Evolutionary conservation across 2,797 vertebrate genomes (phyloP), one percentile per base, ranked within the genome.

Genomic region (Myiotriccus ornatus): DNA sequence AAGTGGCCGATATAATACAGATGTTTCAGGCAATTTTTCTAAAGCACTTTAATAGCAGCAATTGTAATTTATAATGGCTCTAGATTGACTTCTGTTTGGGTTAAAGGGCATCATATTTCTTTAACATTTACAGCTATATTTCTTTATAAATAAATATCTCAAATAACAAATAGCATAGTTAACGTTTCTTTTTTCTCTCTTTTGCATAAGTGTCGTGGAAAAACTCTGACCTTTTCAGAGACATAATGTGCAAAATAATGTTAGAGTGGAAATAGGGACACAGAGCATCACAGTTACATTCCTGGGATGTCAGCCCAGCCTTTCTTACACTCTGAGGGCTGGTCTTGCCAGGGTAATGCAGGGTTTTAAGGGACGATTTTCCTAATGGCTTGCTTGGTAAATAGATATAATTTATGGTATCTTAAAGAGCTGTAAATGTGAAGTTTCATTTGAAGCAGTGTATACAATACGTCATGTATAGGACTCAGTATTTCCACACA

Each of bases 1-100:
- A 98, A 98, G 97, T 98, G 98, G 97, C 98, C 98, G 91, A 98
- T 99, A 98, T 97, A 97, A 97, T 97, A 97, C 96, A 97, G 97
- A 97, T 98, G 98, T 97, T 96, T 97, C 97, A 98, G 98, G 97
- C 97, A 98, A 76, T 96, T 98, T 97, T 96, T 98, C 97, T 98
- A 98, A 98, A 98, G 98, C 98, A 98, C 98, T 98, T 98, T 95
- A 97, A 97, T 98, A 98, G 98, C 98, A 98, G 98, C 98, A 98
- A 96, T 95, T 97, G 79, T 97, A 90, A 96, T 97, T 97, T 92
- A 89, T 96, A 97, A 98, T 98, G 97, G 97, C 97, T 98, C 97
- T 98, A 97, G 97, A 97, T 7, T 92, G 93, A 90, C 93, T 98
- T 98, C 91, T 94, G 96, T 97, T 98, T 97, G 96, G 93, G 95